Evolutionary conservation across 2,888 invertebrate genomes (phyloP).

Genomic region (Apotomis betuletana): DNA sequence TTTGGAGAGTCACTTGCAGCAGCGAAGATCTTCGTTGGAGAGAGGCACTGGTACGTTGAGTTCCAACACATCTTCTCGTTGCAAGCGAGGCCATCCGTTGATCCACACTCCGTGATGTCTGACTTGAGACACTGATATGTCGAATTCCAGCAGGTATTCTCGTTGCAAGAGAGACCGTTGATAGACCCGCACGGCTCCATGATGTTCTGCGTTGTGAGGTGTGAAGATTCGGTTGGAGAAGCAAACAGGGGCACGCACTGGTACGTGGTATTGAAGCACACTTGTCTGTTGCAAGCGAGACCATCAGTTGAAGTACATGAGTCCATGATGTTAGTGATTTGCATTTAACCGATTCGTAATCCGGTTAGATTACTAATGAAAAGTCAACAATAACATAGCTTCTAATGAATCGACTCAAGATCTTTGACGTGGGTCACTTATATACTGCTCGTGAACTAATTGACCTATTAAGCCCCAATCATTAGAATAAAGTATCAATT

Average conservation of each 20-base stretch:
- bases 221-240: not conserved
- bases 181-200: no score
- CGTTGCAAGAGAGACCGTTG: no score
- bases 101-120: slow-evolving; percentile 11
- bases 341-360: no score
- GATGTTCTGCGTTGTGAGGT: no score
- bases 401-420: not conserved
- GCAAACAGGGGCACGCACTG: not conserved
- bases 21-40: not conserved
- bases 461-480: slow-evolving; percentile 32
- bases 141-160: no score
- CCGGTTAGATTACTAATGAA: no score
- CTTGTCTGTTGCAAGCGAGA: not conserved
- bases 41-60: slow-evolving; percentile 6
- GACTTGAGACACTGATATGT: no score
- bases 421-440: not conserved
- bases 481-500: slow-evolving; percentile 28
- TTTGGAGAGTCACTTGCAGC: not conserved
- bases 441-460: slow-evolving; percentile 23
- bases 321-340: slow-evolving; percentile 3
- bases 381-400: not conserved
- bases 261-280: slow-evolving; percentile 12
- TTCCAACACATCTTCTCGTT: slow-evolving; percentile 1
- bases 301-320: slow-evolving; percentile 6
- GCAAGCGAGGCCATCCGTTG: slow-evolving; percentile 8